Evolutionary conservation across 2,888 invertebrate species (phyloP), one percentile per base, ranked within the genome.

Genomic region (Amphiduros pacificus): DNA sequence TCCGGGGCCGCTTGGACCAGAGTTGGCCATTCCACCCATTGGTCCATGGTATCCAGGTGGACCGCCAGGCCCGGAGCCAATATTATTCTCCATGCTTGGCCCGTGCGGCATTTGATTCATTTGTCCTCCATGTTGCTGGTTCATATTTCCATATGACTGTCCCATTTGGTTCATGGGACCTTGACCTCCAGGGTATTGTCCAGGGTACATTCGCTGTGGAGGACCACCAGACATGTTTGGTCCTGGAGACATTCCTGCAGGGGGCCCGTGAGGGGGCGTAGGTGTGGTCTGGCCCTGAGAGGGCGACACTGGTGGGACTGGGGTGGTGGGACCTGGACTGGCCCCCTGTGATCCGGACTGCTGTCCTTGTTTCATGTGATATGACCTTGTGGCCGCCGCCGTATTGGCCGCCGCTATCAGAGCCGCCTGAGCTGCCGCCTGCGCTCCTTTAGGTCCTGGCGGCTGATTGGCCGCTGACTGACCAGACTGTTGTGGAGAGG

Each of bases 351-450:
- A 22, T 22, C 28, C 29, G 20, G 41, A 44, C 28, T 56, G 44
- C 26, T 44, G 56, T 24, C 28, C 29, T 48, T 56, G 56, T 20
- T 50, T 2, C 32, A 50, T 44, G 24, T 22, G 14, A 40, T 5
- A 40, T 26, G 28, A 32, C 36, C 48, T 28, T 27, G 66, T 64
- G 6, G 70, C 73, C 24, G 75, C 73, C 24, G 75, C 73, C 26
- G 74, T 71, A 61, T 71, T 76, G 17, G 77, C 77, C n/a, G 79
- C 78, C 28, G 78, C 79, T 48, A 74, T 66, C 70, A 79, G 71
- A 28, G 77, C 79, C 27, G 77, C 78, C 41, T 78, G 77, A n/a
- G 78, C 79, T 24, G 79, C 79, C 22, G 74, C 77, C 67, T 77
- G 77, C 40, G 78, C 79, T 57, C 75, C 77, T 66, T 78, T 78